phyloP scores from a whole-genome alignment of 2,113 vertebrate species.

The Notothenia coriiceps region DNA sequence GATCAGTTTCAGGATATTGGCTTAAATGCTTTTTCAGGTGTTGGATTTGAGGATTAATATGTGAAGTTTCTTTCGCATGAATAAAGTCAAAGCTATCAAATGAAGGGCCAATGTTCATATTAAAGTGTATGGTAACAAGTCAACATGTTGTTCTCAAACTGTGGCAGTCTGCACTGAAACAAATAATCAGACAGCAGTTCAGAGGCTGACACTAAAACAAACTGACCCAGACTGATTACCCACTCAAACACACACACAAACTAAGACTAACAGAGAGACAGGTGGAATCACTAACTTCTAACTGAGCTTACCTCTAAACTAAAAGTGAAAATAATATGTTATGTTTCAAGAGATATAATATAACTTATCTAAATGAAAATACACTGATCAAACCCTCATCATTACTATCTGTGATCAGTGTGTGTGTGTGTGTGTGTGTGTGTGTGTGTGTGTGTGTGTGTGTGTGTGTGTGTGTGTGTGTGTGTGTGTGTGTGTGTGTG shows the following conservation, averaged over 20 bases:
- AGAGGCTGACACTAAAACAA: slow-evolving; percentile 61
- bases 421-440: slow-evolving; percentile 18
- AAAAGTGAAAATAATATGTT: not conserved
- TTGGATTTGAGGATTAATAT: too few species aligned
- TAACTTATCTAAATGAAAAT: not conserved
- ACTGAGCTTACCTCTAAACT: not conserved
- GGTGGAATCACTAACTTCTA: not conserved
- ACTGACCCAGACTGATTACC: slow-evolving; percentile 62
- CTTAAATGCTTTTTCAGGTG: too few species aligned
- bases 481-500: slow-evolving; percentile 32
- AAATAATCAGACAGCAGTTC: slow-evolving; percentile 43
- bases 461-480: slow-evolving; percentile 29
- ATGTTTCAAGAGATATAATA: not conserved
- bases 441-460: slow-evolving; percentile 20
- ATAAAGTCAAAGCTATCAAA: not conserved
- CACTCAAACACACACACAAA: slow-evolving; percentile 11
- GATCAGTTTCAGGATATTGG: too few species aligned
- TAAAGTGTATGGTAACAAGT: not conserved
- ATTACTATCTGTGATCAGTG: slow-evolving; percentile 21
- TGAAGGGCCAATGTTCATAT: not conserved
- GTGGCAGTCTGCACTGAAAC: slow-evolving; percentile 8
- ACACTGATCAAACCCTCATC: slow-evolving; percentile 24
- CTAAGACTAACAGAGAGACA: not conserved
- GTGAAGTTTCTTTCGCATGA: not conserved
- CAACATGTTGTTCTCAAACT: too few species aligned